These are phyloP conservation scores for Pocillopora verrucosa DNA, from an alignment of 64 coral and sea anemone genomes.

Conservation along the genomic window DNA sequence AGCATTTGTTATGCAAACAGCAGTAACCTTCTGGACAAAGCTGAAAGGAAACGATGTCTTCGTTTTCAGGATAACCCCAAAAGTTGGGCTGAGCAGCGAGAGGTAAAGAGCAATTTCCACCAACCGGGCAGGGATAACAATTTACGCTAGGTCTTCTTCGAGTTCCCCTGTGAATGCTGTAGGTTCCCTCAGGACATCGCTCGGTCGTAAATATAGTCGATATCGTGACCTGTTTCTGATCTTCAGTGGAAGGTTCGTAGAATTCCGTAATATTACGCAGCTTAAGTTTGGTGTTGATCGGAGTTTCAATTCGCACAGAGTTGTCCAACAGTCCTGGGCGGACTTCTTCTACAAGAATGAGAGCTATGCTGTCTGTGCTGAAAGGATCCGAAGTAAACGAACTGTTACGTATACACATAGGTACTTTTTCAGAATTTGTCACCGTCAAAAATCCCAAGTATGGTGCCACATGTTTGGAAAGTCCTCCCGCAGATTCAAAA, in stretches of 20 bases:
- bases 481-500: not conserved
- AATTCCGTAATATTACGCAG: not conserved
- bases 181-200: not conserved
- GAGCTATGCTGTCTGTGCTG: not conserved
- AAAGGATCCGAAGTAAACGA: conserved; percentile 9
- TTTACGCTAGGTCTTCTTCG: not conserved
- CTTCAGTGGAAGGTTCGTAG: not conserved
- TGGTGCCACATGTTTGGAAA: not conserved
- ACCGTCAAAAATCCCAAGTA: conserved; percentile 25
- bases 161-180: conserved; percentile 7
- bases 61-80: conserved; percentile 20
- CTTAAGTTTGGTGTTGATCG: not conserved
- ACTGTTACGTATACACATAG: not conserved
- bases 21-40: conserved; percentile 43
- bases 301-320: conserved; percentile 10
- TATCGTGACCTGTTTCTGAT: not conserved
- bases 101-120: conserved; percentile 9
- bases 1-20: conserved; percentile 27
- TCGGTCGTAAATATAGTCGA: not conserved
- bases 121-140: conserved; percentile 16
- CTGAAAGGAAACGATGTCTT: not conserved
- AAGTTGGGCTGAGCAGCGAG: conserved; percentile 25
- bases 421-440: not conserved
- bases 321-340: not conserved
- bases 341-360: conserved; percentile 2